A percentile compares a stretch with the other conserved stretches of the same genome.
Evolutionary conservation across 1,140 invertebrate species (phyloP).

Genomic region (Scaptomyza hsui): DNA sequence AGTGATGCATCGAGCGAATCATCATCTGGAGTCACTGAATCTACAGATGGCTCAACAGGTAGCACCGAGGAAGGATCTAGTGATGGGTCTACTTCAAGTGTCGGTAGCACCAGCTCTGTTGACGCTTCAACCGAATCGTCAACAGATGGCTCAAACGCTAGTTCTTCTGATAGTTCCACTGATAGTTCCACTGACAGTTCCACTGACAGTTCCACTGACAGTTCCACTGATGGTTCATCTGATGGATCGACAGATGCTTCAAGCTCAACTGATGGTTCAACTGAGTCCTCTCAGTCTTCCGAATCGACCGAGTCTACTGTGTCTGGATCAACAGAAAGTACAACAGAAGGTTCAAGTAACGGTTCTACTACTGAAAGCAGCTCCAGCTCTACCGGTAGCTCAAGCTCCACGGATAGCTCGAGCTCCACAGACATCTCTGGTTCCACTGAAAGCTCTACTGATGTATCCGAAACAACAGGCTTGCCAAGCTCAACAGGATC

Average conservation of each 20-base stretch:
- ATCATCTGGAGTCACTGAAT: conserved; percentile 2
- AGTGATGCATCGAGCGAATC: conserved; percentile 13
- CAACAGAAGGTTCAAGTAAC: conserved; percentile 30
- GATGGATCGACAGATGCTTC: conserved; percentile 16
- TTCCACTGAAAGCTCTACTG: conserved; percentile 39
- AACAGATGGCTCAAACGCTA: conserved; percentile 13
- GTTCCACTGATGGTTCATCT: conserved; percentile 11
- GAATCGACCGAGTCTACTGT: conserved; percentile 25
- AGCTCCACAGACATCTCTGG: conserved; percentile 45
- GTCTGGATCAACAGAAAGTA: conserved; percentile 44
- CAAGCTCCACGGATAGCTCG: conserved; percentile 39
- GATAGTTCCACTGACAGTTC: conserved; percentile 34
- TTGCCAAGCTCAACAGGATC: conserved; percentile 33
- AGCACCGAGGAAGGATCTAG: conserved; percentile 3
- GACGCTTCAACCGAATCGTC: conserved; percentile 25
- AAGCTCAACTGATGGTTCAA: conserved; percentile 8
- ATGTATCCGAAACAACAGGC: conserved; percentile 42
- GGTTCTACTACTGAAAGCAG: conserved; percentile 54
- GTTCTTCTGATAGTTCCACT: conserved; percentile 2
- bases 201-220: conserved; percentile 20
- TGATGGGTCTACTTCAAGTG: conserved; percentile 20
- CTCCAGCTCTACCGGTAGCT: conserved; percentile 35
- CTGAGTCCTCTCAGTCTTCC: conserved; percentile 1
- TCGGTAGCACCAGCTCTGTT: conserved; percentile 7
- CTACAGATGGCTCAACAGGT: conserved; percentile 13